Conservation (phyloP, 2,888 invertebrate species). For the Lycia hirtaria region DNA sequence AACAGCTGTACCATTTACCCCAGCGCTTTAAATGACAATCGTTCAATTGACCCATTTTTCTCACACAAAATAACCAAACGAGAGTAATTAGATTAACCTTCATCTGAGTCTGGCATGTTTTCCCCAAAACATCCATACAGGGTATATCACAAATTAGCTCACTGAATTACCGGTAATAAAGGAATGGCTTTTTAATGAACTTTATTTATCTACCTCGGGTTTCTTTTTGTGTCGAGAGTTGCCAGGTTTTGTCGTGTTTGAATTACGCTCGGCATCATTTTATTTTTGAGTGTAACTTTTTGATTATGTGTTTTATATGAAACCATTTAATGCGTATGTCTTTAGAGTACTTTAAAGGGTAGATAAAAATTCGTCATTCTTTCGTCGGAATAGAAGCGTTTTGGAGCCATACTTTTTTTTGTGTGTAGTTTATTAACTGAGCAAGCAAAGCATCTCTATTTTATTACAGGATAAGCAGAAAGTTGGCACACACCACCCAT, state of each 20-base stretch:
- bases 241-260: background rate
- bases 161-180: slow-evolving; percentile 11
- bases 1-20: too few relatives aligned
- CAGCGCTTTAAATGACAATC: background rate
- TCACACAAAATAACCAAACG: background rate
- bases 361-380: too few relatives aligned
- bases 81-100: slow-evolving; percentile 4
- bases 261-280: background rate
- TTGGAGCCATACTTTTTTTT: too few relatives aligned
- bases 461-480: too few relatives aligned
- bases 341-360: too few relatives aligned
- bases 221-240: background rate
- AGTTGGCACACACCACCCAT: too few relatives aligned
- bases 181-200: slow-evolving; percentile 18
- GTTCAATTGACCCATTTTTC: slow-evolving; percentile 9
- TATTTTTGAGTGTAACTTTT: background rate
- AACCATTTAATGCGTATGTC: too few relatives aligned
- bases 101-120: slow-evolving; percentile 2
- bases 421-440: too few relatives aligned
- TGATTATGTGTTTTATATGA: background rate
- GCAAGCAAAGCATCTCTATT: too few relatives aligned
- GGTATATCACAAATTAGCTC: slow-evolving; percentile 12
- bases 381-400: too few relatives aligned
- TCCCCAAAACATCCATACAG: slow-evolving; percentile 5
- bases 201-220: background rate